Percentiles rank a stretch among this genome's conserved stretches.
Conservation (phyloP, 2,888 invertebrate species). For the Nephrotoma appendiculata region DNA sequence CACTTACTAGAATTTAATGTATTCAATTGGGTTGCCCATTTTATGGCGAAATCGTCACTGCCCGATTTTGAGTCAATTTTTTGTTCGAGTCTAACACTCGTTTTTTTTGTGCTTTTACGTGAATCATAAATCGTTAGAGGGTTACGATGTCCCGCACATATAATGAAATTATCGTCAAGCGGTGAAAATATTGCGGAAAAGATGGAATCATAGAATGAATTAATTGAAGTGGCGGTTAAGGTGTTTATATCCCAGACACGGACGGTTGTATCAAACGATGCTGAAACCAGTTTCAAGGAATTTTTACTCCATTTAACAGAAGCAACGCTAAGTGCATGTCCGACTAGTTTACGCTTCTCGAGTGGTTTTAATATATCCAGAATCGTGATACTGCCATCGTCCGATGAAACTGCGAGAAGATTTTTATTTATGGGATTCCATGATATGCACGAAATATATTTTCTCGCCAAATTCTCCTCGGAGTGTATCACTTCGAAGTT, state of each 20-base stretch:
- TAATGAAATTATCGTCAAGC: slow-evolving; percentile 25
- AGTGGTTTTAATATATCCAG: background rate
- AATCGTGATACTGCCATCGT: background rate
- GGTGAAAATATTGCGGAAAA: slow-evolving; percentile 28
- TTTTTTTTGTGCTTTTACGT: background rate
- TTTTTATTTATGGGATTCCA: slow-evolving; percentile 23
- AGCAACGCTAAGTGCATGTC: slow-evolving; percentile 13
- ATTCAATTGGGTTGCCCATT: background rate
- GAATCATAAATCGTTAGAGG: slow-evolving; percentile 27
- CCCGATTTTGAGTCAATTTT: background rate
- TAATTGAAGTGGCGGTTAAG: slow-evolving; percentile 21
- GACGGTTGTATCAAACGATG: slow-evolving; percentile 27
- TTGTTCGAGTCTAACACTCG: background rate
- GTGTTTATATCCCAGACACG: slow-evolving; percentile 23
- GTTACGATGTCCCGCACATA: slow-evolving; percentile 26
- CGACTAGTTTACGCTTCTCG: slow-evolving; percentile 4
- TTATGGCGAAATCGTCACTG: background rate
- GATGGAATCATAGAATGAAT: slow-evolving; percentile 27
- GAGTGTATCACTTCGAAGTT: background rate
- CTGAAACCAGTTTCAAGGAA: slow-evolving; percentile 22
- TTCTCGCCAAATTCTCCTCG: slow-evolving; percentile 10
- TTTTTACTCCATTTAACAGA: slow-evolving; percentile 28
- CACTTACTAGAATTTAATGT: background rate
- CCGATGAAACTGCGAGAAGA: slow-evolving; percentile 23
- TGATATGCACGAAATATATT: slow-evolving; percentile 26